Percentiles rank a stretch among this genome's conserved stretches.
These are phyloP conservation scores for Corythornis cristatus DNA, from an alignment of 2,113 vertebrate species.

Conservation along the genomic window DNA sequence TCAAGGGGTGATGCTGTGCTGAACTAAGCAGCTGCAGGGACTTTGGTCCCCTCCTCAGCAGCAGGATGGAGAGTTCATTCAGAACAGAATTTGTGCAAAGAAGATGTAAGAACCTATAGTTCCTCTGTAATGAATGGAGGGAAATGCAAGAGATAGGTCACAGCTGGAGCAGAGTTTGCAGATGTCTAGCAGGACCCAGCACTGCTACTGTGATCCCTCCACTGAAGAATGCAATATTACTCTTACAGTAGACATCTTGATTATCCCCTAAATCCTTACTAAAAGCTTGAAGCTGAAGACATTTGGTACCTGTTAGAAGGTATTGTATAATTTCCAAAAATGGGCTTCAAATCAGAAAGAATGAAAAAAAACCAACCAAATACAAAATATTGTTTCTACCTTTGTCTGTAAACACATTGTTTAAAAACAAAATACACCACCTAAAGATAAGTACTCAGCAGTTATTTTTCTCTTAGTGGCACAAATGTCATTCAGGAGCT, in stretches of 20 bases:
- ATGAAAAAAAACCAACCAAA: neutral
- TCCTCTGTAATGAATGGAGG: neutral
- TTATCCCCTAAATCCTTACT: neutral
- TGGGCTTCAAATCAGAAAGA: neutral
- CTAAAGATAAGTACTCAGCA: neutral
- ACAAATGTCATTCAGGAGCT: neutral
- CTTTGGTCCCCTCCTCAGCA: fast-evolving
- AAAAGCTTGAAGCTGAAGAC: neutral
- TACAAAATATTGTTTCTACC: no score
- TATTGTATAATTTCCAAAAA: neutral
- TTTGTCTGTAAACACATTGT: neutral
- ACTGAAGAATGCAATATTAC: neutral
- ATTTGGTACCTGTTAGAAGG: neutral
- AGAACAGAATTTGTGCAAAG: neutral
- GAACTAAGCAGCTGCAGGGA: neutral
- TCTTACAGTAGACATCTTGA: neutral
- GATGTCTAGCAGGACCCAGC: neutral
- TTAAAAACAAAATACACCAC: neutral
- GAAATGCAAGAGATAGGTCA: neutral
- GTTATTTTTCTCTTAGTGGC: neutral
- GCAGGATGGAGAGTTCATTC: neutral
- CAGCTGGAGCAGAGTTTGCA: neutral
- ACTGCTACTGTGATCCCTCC: neutral
- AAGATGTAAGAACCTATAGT: neutral
- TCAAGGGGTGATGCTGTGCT: neutral